Evolutionary conservation across 1,140 invertebrate species (phyloP).

Genomic region (Popillia japonica): DNA sequence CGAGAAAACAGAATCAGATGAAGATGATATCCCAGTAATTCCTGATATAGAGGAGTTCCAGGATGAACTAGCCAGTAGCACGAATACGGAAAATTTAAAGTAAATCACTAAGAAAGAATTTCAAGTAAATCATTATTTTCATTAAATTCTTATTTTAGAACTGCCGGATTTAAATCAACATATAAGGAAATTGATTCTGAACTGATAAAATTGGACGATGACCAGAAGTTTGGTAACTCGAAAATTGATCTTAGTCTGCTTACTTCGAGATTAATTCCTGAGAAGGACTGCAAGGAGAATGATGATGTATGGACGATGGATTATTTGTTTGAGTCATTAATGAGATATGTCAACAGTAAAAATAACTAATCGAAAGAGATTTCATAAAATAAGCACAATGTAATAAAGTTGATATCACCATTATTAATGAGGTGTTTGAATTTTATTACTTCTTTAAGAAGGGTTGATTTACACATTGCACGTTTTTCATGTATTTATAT

Average conservation of each 20-base stretch:
- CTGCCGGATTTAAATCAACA: conserved; percentile 54
- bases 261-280: conserved; percentile 52
- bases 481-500: no score
- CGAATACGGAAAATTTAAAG: conserved; percentile 52
- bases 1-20: conserved; percentile 46
- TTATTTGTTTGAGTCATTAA: conserved; percentile 53
- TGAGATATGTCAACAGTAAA: conserved; percentile 42
- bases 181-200: conserved; percentile 57
- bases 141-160: conserved; percentile 45
- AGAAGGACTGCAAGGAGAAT: conserved; percentile 54
- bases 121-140: conserved; percentile 46
- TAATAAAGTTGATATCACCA: no score
- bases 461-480: no score
- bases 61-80: conserved; percentile 53
- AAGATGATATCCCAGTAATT: conserved; percentile 58
- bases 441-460: no score
- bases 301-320: conserved; percentile 57
- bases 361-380: not conserved
- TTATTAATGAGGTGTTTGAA: no score
- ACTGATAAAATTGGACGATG: conserved; percentile 19
- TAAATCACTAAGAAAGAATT: conserved; percentile 43
- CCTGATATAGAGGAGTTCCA: conserved; percentile 59
- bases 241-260: conserved; percentile 55
- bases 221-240: conserved; percentile 48
- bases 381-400: no score